Evolutionary conservation across 2,113 vertebrate genomes (phyloP).

Genomic region (Orthonyx spaldingii): DNA sequence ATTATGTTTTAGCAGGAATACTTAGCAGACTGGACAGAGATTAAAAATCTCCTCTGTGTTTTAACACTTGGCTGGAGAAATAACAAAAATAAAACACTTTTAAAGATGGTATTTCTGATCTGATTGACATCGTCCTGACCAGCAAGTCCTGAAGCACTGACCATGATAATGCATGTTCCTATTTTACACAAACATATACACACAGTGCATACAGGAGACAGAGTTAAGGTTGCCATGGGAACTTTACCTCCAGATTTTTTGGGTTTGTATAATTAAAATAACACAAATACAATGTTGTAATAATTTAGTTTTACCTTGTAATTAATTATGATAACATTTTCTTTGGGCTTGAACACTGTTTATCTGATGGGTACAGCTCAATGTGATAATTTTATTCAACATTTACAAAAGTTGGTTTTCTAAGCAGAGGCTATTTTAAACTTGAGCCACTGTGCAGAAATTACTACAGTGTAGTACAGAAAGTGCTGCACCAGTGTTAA

Average conservation of each 20-base stretch:
- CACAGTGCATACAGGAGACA: background rate
- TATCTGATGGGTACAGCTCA: background rate
- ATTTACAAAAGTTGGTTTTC: background rate
- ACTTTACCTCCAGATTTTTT: background rate
- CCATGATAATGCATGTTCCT: background rate
- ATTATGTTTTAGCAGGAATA: background rate
- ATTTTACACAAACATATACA: background rate
- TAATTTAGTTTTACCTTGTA: background rate
- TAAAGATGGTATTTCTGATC: background rate
- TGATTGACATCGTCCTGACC: background rate
- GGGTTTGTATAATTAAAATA: background rate
- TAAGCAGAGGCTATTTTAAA: background rate
- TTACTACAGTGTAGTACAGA: background rate
- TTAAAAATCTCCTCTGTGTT: background rate
- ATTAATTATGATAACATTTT: background rate
- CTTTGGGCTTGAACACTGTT: background rate
- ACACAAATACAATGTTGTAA: background rate
- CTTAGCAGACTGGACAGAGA: background rate
- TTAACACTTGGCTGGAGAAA: background rate
- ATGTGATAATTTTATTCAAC: background rate
- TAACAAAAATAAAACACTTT: background rate
- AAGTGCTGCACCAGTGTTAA: background rate
- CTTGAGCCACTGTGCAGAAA: background rate
- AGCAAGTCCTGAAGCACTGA: background rate
- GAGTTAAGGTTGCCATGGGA: constrained; percentile 8